Conservation (phyloP, 2,888 invertebrate genomes). For the Thymelicus lineola region DNA sequence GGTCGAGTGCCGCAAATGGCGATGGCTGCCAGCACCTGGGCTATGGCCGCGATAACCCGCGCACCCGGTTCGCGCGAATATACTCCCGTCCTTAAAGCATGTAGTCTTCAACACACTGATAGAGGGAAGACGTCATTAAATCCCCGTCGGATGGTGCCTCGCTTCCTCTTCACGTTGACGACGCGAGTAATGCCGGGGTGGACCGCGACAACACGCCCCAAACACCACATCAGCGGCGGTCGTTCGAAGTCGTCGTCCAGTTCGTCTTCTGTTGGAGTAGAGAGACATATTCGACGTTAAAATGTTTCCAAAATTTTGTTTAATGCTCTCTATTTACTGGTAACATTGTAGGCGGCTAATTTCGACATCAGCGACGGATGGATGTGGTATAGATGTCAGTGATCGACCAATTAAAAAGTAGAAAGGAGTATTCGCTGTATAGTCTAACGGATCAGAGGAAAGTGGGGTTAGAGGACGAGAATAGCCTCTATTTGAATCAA, state of each 20-base stretch:
- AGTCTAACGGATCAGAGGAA: slow-evolving; percentile 17
- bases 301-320: slow-evolving; percentile 18
- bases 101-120: background rate
- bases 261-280: slow-evolving; percentile 14
- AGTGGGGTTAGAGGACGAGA: background rate
- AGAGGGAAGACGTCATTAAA: slow-evolving; percentile 6
- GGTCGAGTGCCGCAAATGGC: background rate
- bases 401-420: too few relatives aligned
- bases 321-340: slow-evolving; percentile 5
- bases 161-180: slow-evolving; percentile 3
- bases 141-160: slow-evolving; percentile 10
- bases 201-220: too few relatives aligned
- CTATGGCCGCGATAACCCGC: background rate
- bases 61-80: slow-evolving; percentile 13
- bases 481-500: slow-evolving; percentile 2
- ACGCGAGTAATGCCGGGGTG: background rate
- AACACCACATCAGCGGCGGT: too few relatives aligned
- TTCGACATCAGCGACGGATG: background rate
- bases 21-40: background rate
- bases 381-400: background rate
- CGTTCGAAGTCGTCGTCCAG: background rate
- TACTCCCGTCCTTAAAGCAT: slow-evolving; percentile 16
- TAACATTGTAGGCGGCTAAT: slow-evolving; percentile 9
- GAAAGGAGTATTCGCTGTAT: too few relatives aligned
- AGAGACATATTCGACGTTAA: slow-evolving; percentile 9